Evolutionary conservation across 2,797 vertebrate genomes (phyloP), one percentile per base, ranked within the genome.

Genomic region (Synaphobranchus kaupii): DNA sequence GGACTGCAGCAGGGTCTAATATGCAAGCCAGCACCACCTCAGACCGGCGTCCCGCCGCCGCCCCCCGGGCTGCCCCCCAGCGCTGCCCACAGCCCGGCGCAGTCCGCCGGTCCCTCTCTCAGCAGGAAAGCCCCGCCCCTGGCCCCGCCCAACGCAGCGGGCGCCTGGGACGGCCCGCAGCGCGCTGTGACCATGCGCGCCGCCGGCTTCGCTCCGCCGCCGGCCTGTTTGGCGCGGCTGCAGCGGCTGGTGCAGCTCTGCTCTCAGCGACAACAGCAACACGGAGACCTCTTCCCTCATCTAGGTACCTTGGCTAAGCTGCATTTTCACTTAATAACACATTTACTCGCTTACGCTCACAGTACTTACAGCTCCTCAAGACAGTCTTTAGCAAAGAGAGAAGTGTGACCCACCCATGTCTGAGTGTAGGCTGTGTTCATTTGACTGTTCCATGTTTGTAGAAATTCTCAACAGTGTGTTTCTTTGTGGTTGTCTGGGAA

Each of bases 241-340:
- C 98, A 98, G 96, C 98, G 98, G 96, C 97, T 99, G 93, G 97
- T 99, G 94, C 97, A 98, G 95, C 97, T 99, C 92, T 99, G 97
- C 95, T 95, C 97, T 89, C 96, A 97, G 86, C 97, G 97, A 92
- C 98, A 97, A 89, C 95, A 95, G 94, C 95, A 99, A 92, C 96
- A 99, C 20, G 95, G 96, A 88, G 98, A 99, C 90, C 97, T 99
- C 90, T 99, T 99, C 93, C 98, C 98, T 89, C 98, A 99, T 92
- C 94, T 99, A 95, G 99, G 99, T 99, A 94, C 22, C 28, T 34
- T 9, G 20, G 44, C 28, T 78, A 17, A 9, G 13, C 78, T n/a
- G 31, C 71, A 8, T 17, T 73, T 73, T 6, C 31, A 13, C 34
- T 15, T 7, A 66, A n/a, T 28, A 12, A 22, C 73, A 78, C 39